Evolutionary conservation across 2,888 invertebrate genomes (phyloP).

Genomic region (Tachina lurida): DNA sequence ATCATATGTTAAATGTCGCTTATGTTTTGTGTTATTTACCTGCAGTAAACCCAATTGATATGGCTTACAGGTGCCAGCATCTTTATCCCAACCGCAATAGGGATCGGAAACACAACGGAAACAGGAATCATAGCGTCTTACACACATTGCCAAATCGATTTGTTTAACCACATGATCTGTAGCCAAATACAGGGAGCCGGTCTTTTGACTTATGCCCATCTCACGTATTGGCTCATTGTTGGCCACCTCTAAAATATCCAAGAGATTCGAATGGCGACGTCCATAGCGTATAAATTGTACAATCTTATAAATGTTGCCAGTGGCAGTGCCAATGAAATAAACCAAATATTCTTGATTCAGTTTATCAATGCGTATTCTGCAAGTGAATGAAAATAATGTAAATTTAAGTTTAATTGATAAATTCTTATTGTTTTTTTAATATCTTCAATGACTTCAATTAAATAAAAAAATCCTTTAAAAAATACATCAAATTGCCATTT

Average conservation of each 20-base stretch:
- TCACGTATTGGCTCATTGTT: constrained; percentile 93
- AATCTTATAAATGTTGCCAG: constrained; percentile 95
- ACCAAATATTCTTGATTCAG: constrained; percentile 90
- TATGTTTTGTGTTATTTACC: constrained; percentile 72
- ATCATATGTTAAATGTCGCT: constrained; percentile 6
- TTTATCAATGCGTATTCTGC: constrained; percentile 83
- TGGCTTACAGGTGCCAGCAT: constrained; percentile 92
- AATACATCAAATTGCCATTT: constrained; percentile 6
- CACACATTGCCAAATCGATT: constrained; percentile 94
- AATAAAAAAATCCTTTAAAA: constrained; percentile 6
- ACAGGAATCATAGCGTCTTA: constrained; percentile 95
- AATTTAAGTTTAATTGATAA: background rate
- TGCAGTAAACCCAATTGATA: constrained; percentile 90
- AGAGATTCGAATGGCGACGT: constrained; percentile 91
- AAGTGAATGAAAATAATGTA: constrained; percentile 19
- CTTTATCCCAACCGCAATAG: constrained; percentile 98
- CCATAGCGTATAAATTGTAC: constrained; percentile 94
- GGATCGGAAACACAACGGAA: constrained; percentile 96
- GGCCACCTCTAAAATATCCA: constrained; percentile 96
- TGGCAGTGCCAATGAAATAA: constrained; percentile 93
- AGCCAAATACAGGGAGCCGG: constrained; percentile 94
- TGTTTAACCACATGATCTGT: constrained; percentile 95
- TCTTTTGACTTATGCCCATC: constrained; percentile 93
- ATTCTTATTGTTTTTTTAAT: background rate
- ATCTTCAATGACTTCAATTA: constrained; percentile 21